phyloP scores from a whole-genome alignment of 1,140 invertebrate species.

The Dendrolimus kikuchii region DNA sequence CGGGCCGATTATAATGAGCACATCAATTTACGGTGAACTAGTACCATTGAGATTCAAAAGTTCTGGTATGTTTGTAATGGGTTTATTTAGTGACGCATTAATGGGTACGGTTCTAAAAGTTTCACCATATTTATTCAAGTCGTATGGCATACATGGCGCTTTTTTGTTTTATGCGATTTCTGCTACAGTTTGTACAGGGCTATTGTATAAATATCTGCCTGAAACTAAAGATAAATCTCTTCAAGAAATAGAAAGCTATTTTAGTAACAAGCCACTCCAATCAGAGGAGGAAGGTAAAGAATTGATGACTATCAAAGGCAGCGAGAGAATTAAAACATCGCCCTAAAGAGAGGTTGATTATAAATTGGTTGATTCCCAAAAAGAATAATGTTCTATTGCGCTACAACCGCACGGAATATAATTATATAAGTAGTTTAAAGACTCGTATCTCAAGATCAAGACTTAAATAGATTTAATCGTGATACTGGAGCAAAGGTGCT shows the following conservation, averaged over 20 bases:
- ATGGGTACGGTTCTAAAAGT: slow-evolving; percentile 21
- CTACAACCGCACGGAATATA: no score
- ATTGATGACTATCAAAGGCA: slow-evolving; percentile 5
- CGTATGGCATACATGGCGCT: slow-evolving; percentile 12
- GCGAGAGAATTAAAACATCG: slow-evolving; percentile 4
- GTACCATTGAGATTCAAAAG: slow-evolving; percentile 22
- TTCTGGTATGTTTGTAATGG: slow-evolving; percentile 9
- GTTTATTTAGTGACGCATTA: slow-evolving; percentile 11
- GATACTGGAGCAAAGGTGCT: no score
- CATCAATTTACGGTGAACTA: slow-evolving; percentile 23
- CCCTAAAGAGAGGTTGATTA: background rate
- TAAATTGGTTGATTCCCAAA: no score
- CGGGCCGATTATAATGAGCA: slow-evolving; percentile 25
- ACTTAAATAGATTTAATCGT: no score
- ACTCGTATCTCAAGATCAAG: no score
- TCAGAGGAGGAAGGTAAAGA: slow-evolving; percentile 5
- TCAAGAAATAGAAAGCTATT: slow-evolving; percentile 25
- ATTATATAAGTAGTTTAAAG: no score
- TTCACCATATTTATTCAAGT: slow-evolving; percentile 16
- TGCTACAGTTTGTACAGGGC: slow-evolving; percentile 10
- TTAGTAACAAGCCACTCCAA: slow-evolving; percentile 5
- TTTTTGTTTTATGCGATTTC: slow-evolving; percentile 21
- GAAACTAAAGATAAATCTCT: slow-evolving; percentile 30
- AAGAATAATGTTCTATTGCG: no score
- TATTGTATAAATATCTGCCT: slow-evolving; percentile 22